These are phyloP conservation scores for Semnopithecus entellus DNA, from an alignment of 2,113 vertebrate species.

Conservation along the genomic window DNA sequence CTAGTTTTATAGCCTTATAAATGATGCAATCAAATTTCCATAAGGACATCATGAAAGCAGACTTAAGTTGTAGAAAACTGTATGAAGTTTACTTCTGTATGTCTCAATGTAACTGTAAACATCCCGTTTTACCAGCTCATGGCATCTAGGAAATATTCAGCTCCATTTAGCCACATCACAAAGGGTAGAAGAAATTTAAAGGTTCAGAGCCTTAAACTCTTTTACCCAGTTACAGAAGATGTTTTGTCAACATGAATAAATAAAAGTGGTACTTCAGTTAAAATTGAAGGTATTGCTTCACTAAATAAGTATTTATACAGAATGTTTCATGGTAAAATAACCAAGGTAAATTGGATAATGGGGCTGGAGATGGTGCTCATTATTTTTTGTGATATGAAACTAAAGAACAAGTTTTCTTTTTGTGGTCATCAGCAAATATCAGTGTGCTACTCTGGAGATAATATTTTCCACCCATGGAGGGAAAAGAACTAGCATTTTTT, in stretches of 20 bases:
- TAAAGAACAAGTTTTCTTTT: background rate
- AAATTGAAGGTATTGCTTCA: background rate
- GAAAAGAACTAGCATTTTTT: background rate
- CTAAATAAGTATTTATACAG: background rate
- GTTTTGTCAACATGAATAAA: conserved; percentile 44
- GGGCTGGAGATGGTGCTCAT: background rate
- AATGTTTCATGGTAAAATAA: background rate
- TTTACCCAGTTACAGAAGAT: background rate
- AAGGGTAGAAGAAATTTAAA: background rate
- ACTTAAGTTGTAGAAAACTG: background rate
- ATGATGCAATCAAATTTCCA: conserved; percentile 33
- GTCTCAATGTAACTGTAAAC: conserved; percentile 9
- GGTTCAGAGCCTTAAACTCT: background rate
- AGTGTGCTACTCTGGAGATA: background rate
- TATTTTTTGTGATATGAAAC: background rate
- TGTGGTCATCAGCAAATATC: background rate
- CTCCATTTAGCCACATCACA: background rate
- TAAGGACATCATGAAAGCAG: background rate
- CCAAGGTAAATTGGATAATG: background rate
- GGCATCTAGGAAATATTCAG: background rate
- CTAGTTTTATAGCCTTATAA: conserved; percentile 11
- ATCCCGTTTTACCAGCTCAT: background rate
- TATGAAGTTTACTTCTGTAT: conserved; percentile 31
- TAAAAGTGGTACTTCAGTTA: background rate
- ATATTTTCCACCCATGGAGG: background rate